phyloP scores from a whole-genome alignment of 2,113 vertebrate species.

The Mus pahari region DNA sequence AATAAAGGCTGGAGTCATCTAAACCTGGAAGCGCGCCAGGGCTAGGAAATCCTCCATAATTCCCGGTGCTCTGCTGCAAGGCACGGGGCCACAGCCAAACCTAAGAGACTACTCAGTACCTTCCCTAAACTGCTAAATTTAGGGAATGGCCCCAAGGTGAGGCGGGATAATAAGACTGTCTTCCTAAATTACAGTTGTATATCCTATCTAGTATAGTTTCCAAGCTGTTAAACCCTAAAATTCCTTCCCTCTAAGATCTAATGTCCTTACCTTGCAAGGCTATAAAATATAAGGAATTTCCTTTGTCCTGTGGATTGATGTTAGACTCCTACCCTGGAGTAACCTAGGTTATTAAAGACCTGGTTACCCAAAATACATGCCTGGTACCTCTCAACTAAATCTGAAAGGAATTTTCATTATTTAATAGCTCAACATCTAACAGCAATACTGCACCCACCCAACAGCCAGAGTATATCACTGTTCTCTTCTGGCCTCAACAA shows the following conservation, averaged over 20 bases:
- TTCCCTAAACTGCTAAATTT: not conserved
- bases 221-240: not conserved
- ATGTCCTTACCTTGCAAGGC: not conserved
- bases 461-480: not conserved
- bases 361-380: not conserved
- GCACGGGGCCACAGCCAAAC: not conserved
- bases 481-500: not conserved
- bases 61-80: conserved; percentile 5
- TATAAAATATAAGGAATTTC: not conserved
- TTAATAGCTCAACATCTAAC: not conserved
- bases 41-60: conserved; percentile 23
- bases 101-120: not conserved
- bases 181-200: not conserved
- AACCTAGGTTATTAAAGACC: not conserved
- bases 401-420: not conserved
- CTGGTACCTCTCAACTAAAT: not conserved
- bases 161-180: not conserved
- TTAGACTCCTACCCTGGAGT: not conserved
- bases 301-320: not conserved
- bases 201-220: not conserved
- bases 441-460: not conserved
- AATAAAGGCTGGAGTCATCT: conserved; percentile 50
- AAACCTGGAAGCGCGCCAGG: conserved; percentile 74
- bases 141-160: not conserved
- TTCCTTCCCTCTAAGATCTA: not conserved